Evolutionary conservation across 2,113 vertebrate species (phyloP).

Genomic region (Apistogramma diplotaenia): DNA sequence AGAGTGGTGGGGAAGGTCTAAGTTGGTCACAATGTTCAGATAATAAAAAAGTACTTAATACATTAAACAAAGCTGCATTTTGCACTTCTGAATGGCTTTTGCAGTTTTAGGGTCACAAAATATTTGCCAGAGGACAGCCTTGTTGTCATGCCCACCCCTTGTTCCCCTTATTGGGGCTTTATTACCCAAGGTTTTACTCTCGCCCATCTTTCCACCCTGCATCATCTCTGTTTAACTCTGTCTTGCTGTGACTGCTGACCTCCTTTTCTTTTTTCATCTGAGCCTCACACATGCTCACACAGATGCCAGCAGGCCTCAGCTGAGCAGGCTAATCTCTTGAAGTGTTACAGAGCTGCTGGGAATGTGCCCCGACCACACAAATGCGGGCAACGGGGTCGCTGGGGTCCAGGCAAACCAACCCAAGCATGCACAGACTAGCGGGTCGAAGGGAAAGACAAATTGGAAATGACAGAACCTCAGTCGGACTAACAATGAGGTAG

Average conservation of each 20-base stretch:
- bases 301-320: slow-evolving; percentile 49
- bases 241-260: slow-evolving; percentile 47
- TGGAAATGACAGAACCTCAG: slow-evolving; percentile 5
- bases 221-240: neutral
- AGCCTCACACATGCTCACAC: slow-evolving; percentile 18
- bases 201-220: neutral
- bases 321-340: slow-evolving; percentile 68
- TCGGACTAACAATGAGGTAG: neutral
- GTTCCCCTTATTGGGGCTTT: neutral
- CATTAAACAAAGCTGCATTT: too few relatives aligned
- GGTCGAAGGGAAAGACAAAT: slow-evolving; percentile 34
- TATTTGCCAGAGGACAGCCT: neutral
- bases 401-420: slow-evolving; percentile 8
- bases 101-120: neutral
- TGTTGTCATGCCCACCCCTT: neutral
- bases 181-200: neutral
- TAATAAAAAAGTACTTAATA: neutral
- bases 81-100: too few relatives aligned
- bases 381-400: slow-evolving; percentile 28
- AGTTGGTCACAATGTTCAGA: neutral
- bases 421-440: slow-evolving; percentile 13
- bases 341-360: slow-evolving; percentile 63
- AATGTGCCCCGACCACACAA: slow-evolving; percentile 63
- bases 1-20: neutral
- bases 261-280: slow-evolving; percentile 34